These are phyloP conservation scores for Tiphia femorata DNA, from an alignment of 2,888 invertebrate species.

Conservation along the genomic window DNA sequence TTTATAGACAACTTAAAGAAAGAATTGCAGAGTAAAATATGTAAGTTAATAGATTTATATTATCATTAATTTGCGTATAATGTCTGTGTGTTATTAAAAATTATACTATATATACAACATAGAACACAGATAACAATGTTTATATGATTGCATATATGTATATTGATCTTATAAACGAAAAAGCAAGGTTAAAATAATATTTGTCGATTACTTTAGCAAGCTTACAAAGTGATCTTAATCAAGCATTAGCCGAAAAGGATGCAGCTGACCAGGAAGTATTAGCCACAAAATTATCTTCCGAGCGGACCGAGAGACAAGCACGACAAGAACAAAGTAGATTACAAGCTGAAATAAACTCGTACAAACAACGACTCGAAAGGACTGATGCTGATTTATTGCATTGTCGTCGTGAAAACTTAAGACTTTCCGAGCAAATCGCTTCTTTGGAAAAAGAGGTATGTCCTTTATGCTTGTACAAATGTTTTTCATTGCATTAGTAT, in stretches of 20 bases:
- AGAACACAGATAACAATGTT: too few relatives aligned
- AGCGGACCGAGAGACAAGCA: slow-evolving; percentile 81
- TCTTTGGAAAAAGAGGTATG: slow-evolving; percentile 87
- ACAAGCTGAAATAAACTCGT: slow-evolving; percentile 78
- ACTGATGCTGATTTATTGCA: slow-evolving; percentile 86
- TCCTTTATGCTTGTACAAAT: too few relatives aligned
- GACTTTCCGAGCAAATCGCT: slow-evolving; percentile 83
- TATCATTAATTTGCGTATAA: too few relatives aligned
- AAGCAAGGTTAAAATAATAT: background rate
- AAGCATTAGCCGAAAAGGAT: slow-evolving; percentile 83
- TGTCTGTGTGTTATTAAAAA: background rate
- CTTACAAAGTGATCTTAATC: slow-evolving; percentile 83
- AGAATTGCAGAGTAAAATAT: slow-evolving; percentile 82
- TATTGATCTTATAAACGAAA: background rate
- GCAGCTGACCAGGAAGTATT: slow-evolving; percentile 85
- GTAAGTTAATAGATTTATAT: too few relatives aligned
- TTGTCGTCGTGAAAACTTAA: slow-evolving; percentile 83
- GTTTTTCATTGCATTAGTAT: too few relatives aligned
- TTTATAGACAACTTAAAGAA: slow-evolving; percentile 84
- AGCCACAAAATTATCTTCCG: slow-evolving; percentile 73
- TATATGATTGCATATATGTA: background rate
- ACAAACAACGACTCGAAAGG: slow-evolving; percentile 79
- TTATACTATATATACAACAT: too few relatives aligned
- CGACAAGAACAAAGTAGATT: slow-evolving; percentile 82
- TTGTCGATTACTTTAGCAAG: slow-evolving; percentile 70